These are phyloP conservation scores for Periplaneta americana DNA, from an alignment of 1,140 invertebrate genomes.

Conservation along the genomic window DNA sequence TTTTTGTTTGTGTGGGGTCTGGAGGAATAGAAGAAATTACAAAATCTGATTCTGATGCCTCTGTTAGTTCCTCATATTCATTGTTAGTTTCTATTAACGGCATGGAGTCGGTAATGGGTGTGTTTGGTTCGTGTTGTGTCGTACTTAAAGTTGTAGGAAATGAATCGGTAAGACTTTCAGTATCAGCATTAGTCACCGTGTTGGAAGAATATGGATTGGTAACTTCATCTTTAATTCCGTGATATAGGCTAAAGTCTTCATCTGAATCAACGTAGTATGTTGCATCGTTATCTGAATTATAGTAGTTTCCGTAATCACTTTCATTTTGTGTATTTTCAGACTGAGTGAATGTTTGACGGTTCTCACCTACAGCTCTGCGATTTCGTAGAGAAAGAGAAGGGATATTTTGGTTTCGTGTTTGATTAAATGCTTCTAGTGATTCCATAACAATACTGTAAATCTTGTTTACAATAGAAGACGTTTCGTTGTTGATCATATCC, in stretches of 20 bases:
- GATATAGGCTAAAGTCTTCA: no score
- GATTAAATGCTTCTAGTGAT: not conserved
- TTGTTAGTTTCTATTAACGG: no score
- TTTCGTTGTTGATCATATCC: not conserved
- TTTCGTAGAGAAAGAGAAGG: not conserved
- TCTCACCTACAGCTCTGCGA: not conserved
- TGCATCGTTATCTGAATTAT: not conserved
- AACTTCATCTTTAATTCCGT: not conserved
- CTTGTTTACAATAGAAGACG: not conserved
- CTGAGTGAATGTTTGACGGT: not conserved
- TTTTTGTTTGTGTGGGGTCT: not conserved
- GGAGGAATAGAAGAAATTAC: not conserved
- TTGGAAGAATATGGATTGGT: no score
- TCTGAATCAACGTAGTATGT: not conserved
- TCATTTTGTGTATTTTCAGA: not conserved
- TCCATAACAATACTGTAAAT: not conserved
- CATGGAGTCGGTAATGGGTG: no score
- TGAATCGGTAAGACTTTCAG: no score
- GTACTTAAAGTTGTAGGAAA: no score
- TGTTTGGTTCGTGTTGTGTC: no score
- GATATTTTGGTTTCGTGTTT: not conserved
- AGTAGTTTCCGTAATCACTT: not conserved
- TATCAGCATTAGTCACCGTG: no score
- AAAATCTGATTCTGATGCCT: no score
- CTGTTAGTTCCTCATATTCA: no score